A percentile compares a stretch with the other conserved stretches of the same genome.
Evolutionary conservation across 2,797 vertebrate genomes (phyloP).

Genomic region (Propithecus perrieri): DNA sequence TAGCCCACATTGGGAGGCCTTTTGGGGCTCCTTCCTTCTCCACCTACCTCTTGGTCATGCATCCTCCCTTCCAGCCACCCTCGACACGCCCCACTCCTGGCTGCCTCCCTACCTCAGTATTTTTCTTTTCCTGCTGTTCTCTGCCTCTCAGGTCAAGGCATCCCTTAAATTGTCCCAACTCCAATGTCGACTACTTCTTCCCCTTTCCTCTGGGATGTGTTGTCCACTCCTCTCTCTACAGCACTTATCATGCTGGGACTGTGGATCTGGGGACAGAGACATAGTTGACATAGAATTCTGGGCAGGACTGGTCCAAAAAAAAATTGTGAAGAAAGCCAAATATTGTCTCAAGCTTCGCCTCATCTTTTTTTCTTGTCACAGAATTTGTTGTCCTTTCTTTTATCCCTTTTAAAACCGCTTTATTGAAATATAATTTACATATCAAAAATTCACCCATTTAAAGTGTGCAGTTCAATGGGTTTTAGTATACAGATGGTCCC

Average conservation of each 20-base stretch:
- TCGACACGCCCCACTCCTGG: not conserved
- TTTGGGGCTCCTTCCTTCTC: not conserved
- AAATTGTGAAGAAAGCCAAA: not conserved
- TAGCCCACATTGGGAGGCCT: not conserved
- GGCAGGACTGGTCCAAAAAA: not conserved
- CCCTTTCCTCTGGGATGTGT: not conserved
- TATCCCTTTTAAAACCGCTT: not conserved
- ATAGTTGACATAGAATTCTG: not conserved
- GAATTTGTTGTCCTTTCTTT: not conserved
- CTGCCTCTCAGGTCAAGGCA: not conserved
- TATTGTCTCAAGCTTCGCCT: not conserved
- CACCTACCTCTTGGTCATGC: not conserved
- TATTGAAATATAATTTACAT: not conserved
- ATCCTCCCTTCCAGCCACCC: not conserved
- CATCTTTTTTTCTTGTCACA: not conserved
- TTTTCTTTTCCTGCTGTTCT: not conserved
- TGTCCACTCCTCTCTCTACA: not conserved
- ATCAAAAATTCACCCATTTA: not conserved
- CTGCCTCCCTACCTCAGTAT: not conserved
- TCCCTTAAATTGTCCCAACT: not conserved
- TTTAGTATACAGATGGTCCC: not conserved
- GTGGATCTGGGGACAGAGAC: not conserved
- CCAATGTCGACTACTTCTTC: not conserved
- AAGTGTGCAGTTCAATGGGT: not conserved
- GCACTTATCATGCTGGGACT: not conserved